phyloP scores from a whole-genome alignment of 1,140 invertebrate species.

The Caenorhabditis elegans region WBcel235 BX284604.4:9262501-9263000 shows the following conservation, averaged over 20 bases:
- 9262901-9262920: not conserved
- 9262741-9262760: not conserved
- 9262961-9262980: not conserved
- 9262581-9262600: not conserved
- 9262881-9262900: not conserved
- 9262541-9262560: not conserved
- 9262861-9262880: not conserved
- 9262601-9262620: too few relatives aligned
- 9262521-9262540: not conserved
- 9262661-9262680: too few relatives aligned
- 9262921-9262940: not conserved
- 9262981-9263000: not conserved
- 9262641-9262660: too few relatives aligned
- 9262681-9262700: too few relatives aligned
- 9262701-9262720: too few relatives aligned
- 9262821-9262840: not conserved
- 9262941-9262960: not conserved
- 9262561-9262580: not conserved
- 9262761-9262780: not conserved
- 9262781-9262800: not conserved
- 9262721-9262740: too few relatives aligned
- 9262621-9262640: too few relatives aligned
- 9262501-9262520: not conserved
- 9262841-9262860: too few relatives aligned
- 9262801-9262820: not conserved